Base-by-base conservation (phyloP, 2,113 vertebrate species). In the Spheniscus mendiculus region DNA sequence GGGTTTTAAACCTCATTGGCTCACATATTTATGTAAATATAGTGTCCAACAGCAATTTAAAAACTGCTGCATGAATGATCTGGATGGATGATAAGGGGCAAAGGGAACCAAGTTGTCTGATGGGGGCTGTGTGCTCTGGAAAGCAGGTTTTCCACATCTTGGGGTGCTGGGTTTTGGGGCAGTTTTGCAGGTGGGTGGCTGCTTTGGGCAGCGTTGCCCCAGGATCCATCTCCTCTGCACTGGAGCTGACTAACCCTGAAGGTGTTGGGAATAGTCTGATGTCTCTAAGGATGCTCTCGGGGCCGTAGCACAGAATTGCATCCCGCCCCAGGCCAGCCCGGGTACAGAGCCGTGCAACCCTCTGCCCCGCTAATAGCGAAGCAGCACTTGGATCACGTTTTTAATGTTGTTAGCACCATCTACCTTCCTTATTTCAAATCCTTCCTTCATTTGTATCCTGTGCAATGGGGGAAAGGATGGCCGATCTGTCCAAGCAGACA, bases 1-100 rank as follows among this genome's bases (percentile, higher is more conserved):
- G 76, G 86, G 82, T 47, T 89, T 96, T 34, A 89, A 71, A 95
- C 94, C 89, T 94, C 77, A 38, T 77, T 92, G 95, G 83, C n/a
- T 97, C 70, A 21, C 52, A 42, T 69, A 74, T 93, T 90, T 93
- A 92, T 82, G 92, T 83, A 95, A 95, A 96, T 95, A 65, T 2
- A 77, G 81, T 70, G 89, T 88, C 95, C 91, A 59, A 80, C 78
- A 82, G 95, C 93, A 85, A 78, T 63, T 93, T 88, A 17, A 63
- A 70, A 83, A 83, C 82, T 17, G 79, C 69, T 79, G 67, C 15
- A 9, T 25, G 77, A 89, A 65, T 83, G 84, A 80, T 26, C 59
- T 53, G 78, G 71, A 42, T 45, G 89, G 77, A 21, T 45, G 66
- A 59, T 32, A 61, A 87, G 70, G 62, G 73, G 65, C 0, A 2